Base-by-base conservation (phyloP, 2,113 vertebrate genomes). In the Raja brachyura region DNA sequence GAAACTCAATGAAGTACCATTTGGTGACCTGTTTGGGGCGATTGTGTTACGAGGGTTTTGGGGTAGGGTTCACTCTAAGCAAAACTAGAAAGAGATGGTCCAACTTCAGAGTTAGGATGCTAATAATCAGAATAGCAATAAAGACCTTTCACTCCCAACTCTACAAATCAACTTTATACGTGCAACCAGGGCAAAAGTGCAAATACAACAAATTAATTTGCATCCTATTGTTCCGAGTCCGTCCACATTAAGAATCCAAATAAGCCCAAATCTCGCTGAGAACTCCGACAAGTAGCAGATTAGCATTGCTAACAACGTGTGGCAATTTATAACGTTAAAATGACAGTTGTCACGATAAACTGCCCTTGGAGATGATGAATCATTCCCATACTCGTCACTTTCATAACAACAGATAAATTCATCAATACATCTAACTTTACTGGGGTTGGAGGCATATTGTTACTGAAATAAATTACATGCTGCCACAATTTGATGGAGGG, bases 341-440 rank as follows among this genome's bases (percentile, higher is more conserved):
- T 92, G 90, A 92, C 9, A 61, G 39, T 92, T 92, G 90, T 92
- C 90, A 54, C 18, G 13, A 20, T 73, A 73, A 92, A 70, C 88
- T 70, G 33, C 90, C 90, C 68, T 54, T 92, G 31, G 68, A 92
- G 22, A 33, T 92, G 90, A 92, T 92, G 68, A 73, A 92, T 92
- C 33, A 48, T 73, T 48, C 90, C 66, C 68, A 25, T 54, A 70
- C 16, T 92, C 33, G 68, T 70, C 88, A 92, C 31, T 48, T 73
- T 68, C 68, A 92, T 88, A 63, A 88, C 86, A 90, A 90, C 68
- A 90, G 61, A 90, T 70, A 90, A 48, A 90, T 92, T 92, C 33
- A 92, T 92, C 90, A 92, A 54, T 92, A 92, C 33, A 73, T 39
- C 90, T 92, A 48, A 92, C 90, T 92, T 92, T 73, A 74, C 90